Evolutionary conservation across 2,888 invertebrate species (phyloP).

Genomic region (Portevinia maculata): DNA sequence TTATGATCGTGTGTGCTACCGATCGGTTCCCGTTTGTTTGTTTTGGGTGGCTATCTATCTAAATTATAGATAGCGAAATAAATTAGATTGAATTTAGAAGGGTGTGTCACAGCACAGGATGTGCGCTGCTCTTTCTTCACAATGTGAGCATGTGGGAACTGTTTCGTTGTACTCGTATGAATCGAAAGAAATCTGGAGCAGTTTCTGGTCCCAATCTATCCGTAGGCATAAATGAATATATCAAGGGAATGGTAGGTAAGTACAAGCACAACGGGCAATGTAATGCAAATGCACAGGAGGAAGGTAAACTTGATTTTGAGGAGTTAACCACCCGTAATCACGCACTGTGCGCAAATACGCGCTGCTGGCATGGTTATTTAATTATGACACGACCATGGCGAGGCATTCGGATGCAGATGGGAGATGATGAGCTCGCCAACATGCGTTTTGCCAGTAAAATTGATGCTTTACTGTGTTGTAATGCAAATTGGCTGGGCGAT

Average conservation of each 20-base stretch:
- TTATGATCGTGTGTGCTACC: constrained; percentile 42
- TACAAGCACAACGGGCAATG: background rate
- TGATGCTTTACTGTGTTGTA: constrained; percentile 59
- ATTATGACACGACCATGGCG: constrained; percentile 42
- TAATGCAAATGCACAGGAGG: constrained; percentile 52
- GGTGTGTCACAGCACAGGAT: constrained; percentile 30
- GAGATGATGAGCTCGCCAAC: constrained; percentile 23
- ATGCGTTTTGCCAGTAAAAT: constrained; percentile 64
- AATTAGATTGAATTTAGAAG: constrained; percentile 18
- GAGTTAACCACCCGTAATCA: constrained; percentile 63
- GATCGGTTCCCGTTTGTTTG: constrained; percentile 19
- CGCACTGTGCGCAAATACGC: constrained; percentile 45
- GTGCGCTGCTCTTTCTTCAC: too few species aligned
- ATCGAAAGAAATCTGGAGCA: constrained; percentile 10
- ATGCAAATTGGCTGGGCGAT: constrained; percentile 59
- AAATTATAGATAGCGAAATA: constrained; percentile 34
- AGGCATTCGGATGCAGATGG: constrained; percentile 6
- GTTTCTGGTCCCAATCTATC: constrained; percentile 6
- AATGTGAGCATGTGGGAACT: constrained; percentile 8
- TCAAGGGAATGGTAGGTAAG: constrained; percentile 37
- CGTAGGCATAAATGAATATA: constrained; percentile 52
- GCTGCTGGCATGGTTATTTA: constrained; percentile 33
- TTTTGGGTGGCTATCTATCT: constrained; percentile 25
- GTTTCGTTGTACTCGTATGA: background rate
- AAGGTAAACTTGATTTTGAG: constrained; percentile 71